Conservation (phyloP, 2,888 invertebrate species). For the Calameuta pallipes region DNA sequence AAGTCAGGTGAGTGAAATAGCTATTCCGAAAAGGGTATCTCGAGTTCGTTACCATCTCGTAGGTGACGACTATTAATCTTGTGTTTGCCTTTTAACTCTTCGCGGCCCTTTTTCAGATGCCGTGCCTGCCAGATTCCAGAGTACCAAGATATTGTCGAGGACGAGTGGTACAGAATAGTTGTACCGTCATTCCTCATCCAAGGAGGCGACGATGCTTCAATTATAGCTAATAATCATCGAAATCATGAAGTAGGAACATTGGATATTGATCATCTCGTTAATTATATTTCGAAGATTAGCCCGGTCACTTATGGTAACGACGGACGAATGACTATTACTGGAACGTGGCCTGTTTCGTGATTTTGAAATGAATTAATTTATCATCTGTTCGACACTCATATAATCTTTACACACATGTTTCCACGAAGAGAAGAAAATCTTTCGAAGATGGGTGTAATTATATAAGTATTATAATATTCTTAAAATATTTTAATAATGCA, state of each 20-base stretch:
- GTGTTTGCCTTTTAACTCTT: background rate
- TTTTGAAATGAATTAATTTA: background rate
- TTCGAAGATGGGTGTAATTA: background rate
- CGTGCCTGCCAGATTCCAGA: conserved; percentile 73
- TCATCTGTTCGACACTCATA: background rate
- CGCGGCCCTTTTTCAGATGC: conserved; percentile 65
- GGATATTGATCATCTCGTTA: conserved; percentile 70
- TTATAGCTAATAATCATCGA: conserved; percentile 67
- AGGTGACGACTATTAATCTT: background rate
- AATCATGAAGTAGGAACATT: conserved; percentile 67
- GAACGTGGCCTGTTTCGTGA: background rate
- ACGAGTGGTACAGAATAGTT: conserved; percentile 73
- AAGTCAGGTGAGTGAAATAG: conserved; percentile 43
- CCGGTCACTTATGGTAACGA: conserved; percentile 69
- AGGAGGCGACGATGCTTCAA: conserved; percentile 78
- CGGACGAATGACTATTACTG: conserved; percentile 66
- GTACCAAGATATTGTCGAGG: conserved; percentile 71
- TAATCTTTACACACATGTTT: background rate
- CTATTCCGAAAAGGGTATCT: background rate
- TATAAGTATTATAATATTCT: background rate
- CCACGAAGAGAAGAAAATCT: background rate
- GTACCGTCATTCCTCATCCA: conserved; percentile 71
- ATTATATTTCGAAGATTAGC: conserved; percentile 68
- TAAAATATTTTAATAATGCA: background rate
- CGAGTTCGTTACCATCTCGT: background rate